Evolutionary conservation across 2,797 vertebrate species (phyloP).

Genomic region (Graptemys geographica): DNA sequence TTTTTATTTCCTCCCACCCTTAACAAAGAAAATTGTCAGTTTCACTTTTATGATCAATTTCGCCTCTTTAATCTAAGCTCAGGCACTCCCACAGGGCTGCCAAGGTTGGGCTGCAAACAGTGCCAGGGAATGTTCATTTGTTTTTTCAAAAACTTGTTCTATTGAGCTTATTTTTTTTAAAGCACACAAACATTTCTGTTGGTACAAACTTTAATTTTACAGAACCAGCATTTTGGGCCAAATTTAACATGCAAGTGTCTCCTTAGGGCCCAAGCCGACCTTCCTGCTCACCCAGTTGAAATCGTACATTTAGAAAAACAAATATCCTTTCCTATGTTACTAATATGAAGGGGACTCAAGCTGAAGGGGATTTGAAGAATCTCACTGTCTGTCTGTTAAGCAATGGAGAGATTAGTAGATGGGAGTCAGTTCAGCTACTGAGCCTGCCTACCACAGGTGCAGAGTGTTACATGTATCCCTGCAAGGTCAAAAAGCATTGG

Average conservation of each 20-base stretch:
- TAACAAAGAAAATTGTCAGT: fast-evolving
- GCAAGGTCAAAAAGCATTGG: neutral
- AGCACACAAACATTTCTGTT: neutral
- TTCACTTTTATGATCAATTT: neutral
- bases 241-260: neutral
- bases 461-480: neutral
- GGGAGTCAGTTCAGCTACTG: neutral
- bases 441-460: constrained; percentile 5
- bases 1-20: fast-evolving
- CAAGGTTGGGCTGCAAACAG: neutral
- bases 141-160: neutral
- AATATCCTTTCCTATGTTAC: neutral
- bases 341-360: neutral
- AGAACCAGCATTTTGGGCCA: neutral
- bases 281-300: neutral
- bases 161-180: neutral
- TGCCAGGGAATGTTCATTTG: neutral
- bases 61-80: fast-evolving
- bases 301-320: neutral
- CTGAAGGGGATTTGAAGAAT: neutral
- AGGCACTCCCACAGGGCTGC: neutral
- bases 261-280: neutral
- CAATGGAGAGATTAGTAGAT: neutral
- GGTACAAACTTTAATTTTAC: neutral
- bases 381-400: neutral